phyloP scores from a whole-genome alignment of 2,797 vertebrate species.

The Pantherophis alleghaniensis region DNA sequence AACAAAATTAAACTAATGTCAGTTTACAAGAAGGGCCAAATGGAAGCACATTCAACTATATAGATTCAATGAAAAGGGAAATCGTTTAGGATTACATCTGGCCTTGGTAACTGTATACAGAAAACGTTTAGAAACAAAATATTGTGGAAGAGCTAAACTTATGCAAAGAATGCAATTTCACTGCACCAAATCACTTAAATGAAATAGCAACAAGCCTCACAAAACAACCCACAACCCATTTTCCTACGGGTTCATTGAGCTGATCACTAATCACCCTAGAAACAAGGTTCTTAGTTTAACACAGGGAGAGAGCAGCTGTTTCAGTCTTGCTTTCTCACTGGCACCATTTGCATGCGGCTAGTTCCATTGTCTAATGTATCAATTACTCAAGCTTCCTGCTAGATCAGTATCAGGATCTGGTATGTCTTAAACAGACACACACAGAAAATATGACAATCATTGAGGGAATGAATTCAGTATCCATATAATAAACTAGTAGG shows the following conservation, averaged over 20 bases:
- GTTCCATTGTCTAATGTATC: constrained; percentile 64
- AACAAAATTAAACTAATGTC: neutral
- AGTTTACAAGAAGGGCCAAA: neutral
- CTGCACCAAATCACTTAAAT: constrained; percentile 38
- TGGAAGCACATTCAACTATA: neutral
- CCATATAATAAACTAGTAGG: constrained; percentile 29
- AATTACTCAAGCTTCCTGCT: constrained; percentile 69
- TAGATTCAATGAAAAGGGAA: neutral
- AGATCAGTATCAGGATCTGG: constrained; percentile 67
- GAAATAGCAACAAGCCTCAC: constrained; percentile 44
- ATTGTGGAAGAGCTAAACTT: constrained; percentile 49
- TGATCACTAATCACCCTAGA: constrained; percentile 53
- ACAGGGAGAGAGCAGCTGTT: constrained; percentile 50
- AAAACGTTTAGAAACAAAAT: constrained; percentile 35
- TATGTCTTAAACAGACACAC: constrained; percentile 37
- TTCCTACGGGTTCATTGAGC: constrained; percentile 43
- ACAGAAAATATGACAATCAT: constrained; percentile 50
- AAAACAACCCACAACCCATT: constrained; percentile 12
- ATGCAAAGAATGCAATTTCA: constrained; percentile 54
- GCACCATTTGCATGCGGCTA: constrained; percentile 46
- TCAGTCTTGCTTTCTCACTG: constrained; percentile 33
- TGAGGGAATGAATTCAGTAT: constrained; percentile 29
- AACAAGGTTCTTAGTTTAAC: constrained; percentile 50
- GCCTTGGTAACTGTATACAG: neutral
- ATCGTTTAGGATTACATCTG: constrained; percentile 28